Conservation (phyloP, 2,113 vertebrate species). For the Sula dactylatra region DNA sequence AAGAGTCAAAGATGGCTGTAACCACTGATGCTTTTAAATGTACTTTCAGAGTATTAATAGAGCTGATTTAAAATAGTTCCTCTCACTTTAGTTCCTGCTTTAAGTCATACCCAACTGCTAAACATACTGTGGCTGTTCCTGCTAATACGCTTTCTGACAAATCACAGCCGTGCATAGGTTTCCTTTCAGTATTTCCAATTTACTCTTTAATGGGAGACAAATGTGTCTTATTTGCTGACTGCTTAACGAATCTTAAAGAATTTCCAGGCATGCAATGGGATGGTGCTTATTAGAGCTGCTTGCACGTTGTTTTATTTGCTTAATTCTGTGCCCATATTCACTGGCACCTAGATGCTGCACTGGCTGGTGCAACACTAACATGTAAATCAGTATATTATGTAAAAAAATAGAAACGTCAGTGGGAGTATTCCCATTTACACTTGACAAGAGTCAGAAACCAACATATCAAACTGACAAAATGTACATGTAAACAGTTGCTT, state of each 20-base stretch:
- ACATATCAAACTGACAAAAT: neutral
- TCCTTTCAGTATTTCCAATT: constrained; percentile 12
- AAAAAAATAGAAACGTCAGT: neutral
- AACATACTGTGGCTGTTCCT: constrained; percentile 9
- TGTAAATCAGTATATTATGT: neutral
- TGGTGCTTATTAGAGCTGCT: neutral
- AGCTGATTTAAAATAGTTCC: constrained; percentile 40
- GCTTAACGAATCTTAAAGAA: neutral
- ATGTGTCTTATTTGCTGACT: neutral
- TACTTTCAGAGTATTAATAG: constrained; percentile 50
- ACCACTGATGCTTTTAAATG: constrained; percentile 21
- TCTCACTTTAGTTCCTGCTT: constrained; percentile 1
- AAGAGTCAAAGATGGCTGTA: constrained; percentile 21
- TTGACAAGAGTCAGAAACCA: neutral
- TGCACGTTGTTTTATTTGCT: neutral
- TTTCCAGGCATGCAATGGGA: neutral
- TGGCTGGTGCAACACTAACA: neutral
- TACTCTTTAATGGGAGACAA: constrained; percentile 25
- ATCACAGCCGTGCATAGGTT: neutral
- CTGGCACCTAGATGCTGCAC: neutral
- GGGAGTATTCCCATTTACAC: neutral
- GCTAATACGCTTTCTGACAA: neutral
- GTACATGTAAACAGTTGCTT: neutral
- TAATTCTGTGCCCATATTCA: neutral
- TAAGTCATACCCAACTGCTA: constrained; percentile 14